Evolutionary conservation across 2,113 vertebrate genomes (phyloP).

Genomic region (Zonotrichia leucophrys): DNA sequence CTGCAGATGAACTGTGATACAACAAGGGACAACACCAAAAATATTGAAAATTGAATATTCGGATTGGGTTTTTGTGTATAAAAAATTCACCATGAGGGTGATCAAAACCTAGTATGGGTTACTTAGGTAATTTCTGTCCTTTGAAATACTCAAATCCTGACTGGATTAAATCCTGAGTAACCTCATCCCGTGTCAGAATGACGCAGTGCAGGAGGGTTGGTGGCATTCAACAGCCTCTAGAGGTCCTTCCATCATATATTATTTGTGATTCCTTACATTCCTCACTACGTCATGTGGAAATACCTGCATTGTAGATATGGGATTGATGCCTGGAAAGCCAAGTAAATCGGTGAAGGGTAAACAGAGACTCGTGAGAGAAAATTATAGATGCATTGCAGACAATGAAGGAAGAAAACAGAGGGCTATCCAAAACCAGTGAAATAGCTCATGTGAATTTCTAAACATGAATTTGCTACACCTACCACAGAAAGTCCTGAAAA

Average conservation of each 20-base stretch:
- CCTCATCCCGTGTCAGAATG: background rate
- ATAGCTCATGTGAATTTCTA: background rate
- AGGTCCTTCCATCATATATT: background rate
- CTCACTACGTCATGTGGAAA: background rate
- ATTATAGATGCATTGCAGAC: background rate
- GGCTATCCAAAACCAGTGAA: background rate
- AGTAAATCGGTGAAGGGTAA: background rate
- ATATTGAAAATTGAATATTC: background rate
- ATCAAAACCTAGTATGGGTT: background rate
- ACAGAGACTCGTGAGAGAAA: background rate
- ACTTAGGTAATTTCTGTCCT: background rate
- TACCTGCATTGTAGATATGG: background rate
- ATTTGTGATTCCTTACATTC: background rate
- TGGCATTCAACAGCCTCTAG: background rate
- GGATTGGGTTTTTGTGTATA: background rate
- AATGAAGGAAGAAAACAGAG: background rate
- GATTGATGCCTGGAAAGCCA: background rate
- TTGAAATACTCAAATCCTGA: background rate
- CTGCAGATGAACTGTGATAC: background rate
- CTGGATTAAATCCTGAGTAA: background rate
- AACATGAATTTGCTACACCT: background rate
- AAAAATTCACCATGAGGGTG: background rate
- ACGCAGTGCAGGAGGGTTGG: background rate
- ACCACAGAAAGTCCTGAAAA: background rate
- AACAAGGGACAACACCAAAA: background rate